phyloP scores from a whole-genome alignment of 2,888 invertebrate species.

The Drosophila neotestacea region DNA sequence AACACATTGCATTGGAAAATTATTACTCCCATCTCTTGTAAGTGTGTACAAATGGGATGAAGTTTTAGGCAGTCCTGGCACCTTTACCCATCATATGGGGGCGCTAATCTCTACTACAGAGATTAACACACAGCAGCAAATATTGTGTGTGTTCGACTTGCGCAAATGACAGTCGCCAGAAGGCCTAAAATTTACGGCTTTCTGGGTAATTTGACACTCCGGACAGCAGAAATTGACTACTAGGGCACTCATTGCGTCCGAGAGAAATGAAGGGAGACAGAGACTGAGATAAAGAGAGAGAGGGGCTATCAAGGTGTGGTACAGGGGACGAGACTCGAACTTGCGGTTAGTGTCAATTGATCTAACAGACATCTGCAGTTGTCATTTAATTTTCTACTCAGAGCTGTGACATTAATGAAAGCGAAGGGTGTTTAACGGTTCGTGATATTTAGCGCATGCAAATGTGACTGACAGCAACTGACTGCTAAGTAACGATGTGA shows the following conservation, averaged over 20 bases:
- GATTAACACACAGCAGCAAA: slow-evolving; percentile 75
- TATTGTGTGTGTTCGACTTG: slow-evolving; percentile 63
- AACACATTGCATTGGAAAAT: background rate
- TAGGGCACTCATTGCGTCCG: slow-evolving; percentile 24
- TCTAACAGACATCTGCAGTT: slow-evolving; percentile 78
- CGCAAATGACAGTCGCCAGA: slow-evolving; percentile 73
- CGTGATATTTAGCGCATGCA: slow-evolving; percentile 30
- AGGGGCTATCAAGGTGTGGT: slow-evolving; percentile 7
- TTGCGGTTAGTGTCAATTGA: slow-evolving; percentile 77
- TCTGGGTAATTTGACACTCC: slow-evolving; percentile 79
- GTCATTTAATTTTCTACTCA: slow-evolving; percentile 74
- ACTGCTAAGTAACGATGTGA: slow-evolving; percentile 19
- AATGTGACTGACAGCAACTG: slow-evolving; percentile 38
- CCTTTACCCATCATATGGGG: slow-evolving; percentile 59
- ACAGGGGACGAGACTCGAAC: slow-evolving; percentile 20
- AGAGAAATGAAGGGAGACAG: background rate
- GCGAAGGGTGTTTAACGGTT: slow-evolving; percentile 26
- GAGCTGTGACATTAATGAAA: slow-evolving; percentile 49
- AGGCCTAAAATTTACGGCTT: slow-evolving; percentile 79
- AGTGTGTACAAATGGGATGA: slow-evolving; percentile 22
- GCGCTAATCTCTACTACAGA: slow-evolving; percentile 76
- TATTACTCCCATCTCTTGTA: background rate
- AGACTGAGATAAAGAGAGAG: background rate
- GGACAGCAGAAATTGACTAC: slow-evolving; percentile 55
- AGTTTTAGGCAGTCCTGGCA: slow-evolving; percentile 38